Percentiles rank a stretch among this genome's conserved stretches.
Evolutionary conservation across 1,140 invertebrate genomes (phyloP).

Genomic region (Nomia melanderi): DNA sequence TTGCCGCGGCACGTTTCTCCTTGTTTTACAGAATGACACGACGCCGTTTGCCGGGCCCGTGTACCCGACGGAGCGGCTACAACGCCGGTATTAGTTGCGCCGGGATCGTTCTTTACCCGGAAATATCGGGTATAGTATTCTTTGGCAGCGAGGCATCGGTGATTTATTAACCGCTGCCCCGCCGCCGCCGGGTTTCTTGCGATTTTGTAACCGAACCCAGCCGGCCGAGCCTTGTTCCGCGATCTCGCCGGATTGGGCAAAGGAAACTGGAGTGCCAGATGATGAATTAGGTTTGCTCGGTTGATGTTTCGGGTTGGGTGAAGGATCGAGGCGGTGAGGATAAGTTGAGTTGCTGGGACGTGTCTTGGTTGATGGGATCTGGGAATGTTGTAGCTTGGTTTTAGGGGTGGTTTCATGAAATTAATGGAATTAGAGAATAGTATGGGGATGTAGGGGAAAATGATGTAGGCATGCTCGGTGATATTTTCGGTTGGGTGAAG

Average conservation of each 20-base stretch:
- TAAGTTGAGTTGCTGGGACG: too few relatives aligned
- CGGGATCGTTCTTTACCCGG: slow-evolving; percentile 41
- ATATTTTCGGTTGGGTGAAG: too few relatives aligned
- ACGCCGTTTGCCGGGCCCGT: slow-evolving; percentile 12
- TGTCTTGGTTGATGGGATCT: too few relatives aligned
- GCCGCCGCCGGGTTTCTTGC: slow-evolving; percentile 4
- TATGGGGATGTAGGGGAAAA: too few relatives aligned
- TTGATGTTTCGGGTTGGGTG: too few relatives aligned
- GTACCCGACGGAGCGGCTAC: not conserved
- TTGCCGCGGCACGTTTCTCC: slow-evolving; percentile 42
- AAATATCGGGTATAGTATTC: slow-evolving; percentile 37
- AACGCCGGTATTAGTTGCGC: slow-evolving; percentile 33
- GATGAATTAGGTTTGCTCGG: too few relatives aligned
- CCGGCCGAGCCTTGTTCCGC: not conserved
- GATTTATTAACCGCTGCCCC: slow-evolving; percentile 37
- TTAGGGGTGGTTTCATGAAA: too few relatives aligned
- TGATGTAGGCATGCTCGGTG: too few relatives aligned
- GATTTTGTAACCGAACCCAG: slow-evolving; percentile 5
- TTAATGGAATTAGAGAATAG: too few relatives aligned
- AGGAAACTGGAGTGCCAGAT: not conserved
- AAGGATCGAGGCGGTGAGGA: too few relatives aligned
- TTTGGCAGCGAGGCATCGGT: not conserved
- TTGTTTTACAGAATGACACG: slow-evolving; percentile 49
- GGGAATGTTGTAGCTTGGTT: too few relatives aligned
- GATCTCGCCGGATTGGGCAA: not conserved